Percentiles rank a stretch among this genome's conserved stretches.
Conservation (phyloP, 2,888 invertebrate species). For the Drosophila buzzatii region DNA sequence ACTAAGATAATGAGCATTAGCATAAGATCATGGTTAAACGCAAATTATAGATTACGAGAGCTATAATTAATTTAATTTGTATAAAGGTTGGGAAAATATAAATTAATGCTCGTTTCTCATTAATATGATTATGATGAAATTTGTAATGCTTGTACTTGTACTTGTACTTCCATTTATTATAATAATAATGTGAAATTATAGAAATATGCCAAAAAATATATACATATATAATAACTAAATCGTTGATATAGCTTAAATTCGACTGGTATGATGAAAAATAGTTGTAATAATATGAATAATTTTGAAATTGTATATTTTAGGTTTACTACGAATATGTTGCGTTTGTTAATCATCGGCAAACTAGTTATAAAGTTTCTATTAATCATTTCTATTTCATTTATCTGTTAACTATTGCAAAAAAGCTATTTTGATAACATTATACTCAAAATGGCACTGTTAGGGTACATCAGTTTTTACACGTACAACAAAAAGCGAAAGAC, state of each 20-base stretch:
- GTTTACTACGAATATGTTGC: background rate
- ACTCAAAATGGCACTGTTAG: constrained; percentile 41
- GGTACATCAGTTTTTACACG: background rate
- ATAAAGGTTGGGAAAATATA: too few relatives aligned
- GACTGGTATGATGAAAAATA: background rate
- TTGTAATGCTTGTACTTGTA: too few relatives aligned
- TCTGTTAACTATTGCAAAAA: background rate
- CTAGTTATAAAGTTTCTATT: background rate
- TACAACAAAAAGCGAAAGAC: background rate
- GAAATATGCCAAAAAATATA: too few relatives aligned
- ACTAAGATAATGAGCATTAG: background rate
- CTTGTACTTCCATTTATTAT: too few relatives aligned
- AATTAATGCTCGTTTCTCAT: too few relatives aligned
- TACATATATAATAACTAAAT: too few relatives aligned
- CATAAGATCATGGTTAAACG: too few relatives aligned
- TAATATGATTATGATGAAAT: too few relatives aligned
- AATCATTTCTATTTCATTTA: background rate
- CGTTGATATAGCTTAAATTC: background rate
- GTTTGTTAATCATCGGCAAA: background rate
- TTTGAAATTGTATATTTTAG: background rate
- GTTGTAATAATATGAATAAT: background rate
- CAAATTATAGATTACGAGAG: too few relatives aligned
- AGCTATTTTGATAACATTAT: background rate
- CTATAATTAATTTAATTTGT: too few relatives aligned
- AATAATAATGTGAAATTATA: background rate